Evolutionary conservation across 2,888 invertebrate genomes (phyloP), one percentile per base, ranked within the genome.

Genomic region (Tholera decimalis): DNA sequence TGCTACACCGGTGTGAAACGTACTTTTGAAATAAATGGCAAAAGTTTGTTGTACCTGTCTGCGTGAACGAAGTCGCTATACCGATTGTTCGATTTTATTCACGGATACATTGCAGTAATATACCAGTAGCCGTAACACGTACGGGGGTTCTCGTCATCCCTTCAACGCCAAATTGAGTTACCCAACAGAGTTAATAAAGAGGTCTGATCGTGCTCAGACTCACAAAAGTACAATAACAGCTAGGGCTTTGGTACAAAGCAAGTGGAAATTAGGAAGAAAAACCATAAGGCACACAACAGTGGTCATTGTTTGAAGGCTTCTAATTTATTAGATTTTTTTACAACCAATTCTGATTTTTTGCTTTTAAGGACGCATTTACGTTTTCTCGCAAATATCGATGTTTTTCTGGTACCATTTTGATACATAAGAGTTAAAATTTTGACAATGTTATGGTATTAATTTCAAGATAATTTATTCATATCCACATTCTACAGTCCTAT

Each of bases 161-260:
- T 92, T 91, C 91, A 89, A 88, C 86, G 88, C 88, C 86, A 92
- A 92, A 92, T 92, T 92, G 92, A 92, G 92, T 92, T 92, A 91
- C 91, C 91, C 91, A 89, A 90, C 90, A 87, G 89, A 91, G 92
- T 92, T 92, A 92, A 92, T 92, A 92, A 91, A 91, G 92, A 91
- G 91, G 85, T 83, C 83, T 83, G 88, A 77, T 85, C 92, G 92
- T 92, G 92, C 83, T 77, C 83, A 61, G 92, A 91, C 86, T 92
- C 77, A 73, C 83, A 86, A 91, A 81, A 79, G 80, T 70, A 81
- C 77, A 84, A 83, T 86, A 87, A 84, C 84, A 83, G 77, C 73
- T 71, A 68, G 59, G 75, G 82, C 82, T 87, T 77, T 83, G 79
- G 85, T 86, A 86, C 83, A 82, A 84, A 83, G 81, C 79, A 83